These are phyloP conservation scores for Athalia circularis DNA, from an alignment of 2,888 invertebrate species.

Conservation along the genomic window DNA sequence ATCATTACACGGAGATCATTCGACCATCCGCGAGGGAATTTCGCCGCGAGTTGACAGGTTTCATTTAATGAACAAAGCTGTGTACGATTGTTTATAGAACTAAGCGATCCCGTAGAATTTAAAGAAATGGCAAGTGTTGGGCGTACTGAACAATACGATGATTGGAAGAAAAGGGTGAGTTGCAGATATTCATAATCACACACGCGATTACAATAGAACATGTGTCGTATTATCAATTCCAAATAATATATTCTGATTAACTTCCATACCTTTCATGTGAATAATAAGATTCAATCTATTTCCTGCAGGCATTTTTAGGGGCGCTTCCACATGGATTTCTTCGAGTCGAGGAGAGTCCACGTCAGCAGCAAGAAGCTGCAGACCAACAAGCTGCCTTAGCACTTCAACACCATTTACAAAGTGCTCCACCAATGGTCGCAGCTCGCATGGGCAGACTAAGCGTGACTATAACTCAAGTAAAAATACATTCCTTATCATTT, in stretches of 20 bases:
- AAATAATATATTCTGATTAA: too few relatives aligned
- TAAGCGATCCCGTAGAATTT: background rate
- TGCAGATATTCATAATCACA: background rate
- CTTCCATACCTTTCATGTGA: too few relatives aligned
- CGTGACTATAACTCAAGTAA: constrained; percentile 88
- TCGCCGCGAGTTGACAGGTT: constrained; percentile 1
- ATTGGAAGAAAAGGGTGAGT: constrained; percentile 67
- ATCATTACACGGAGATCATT: background rate
- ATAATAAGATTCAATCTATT: background rate
- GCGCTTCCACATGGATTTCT: constrained; percentile 88
- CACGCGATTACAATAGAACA: too few relatives aligned
- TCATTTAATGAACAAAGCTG: background rate
- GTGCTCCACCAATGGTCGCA: constrained; percentile 75
- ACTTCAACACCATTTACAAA: constrained; percentile 80
- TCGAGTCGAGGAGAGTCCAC: constrained; percentile 76
- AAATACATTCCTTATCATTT: too few relatives aligned
- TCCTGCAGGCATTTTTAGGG: constrained; percentile 83
- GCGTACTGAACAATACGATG: constrained; percentile 62
- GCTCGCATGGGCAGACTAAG: constrained; percentile 83
- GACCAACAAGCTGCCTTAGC: constrained; percentile 88
- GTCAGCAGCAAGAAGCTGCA: constrained; percentile 83
- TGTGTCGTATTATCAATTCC: too few relatives aligned
- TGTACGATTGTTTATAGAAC: background rate
- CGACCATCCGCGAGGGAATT: background rate
- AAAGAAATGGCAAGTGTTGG: constrained; percentile 60